phyloP scores from a whole-genome alignment of 2,888 invertebrate genomes.

The Steinernema scapterisci region DNA sequence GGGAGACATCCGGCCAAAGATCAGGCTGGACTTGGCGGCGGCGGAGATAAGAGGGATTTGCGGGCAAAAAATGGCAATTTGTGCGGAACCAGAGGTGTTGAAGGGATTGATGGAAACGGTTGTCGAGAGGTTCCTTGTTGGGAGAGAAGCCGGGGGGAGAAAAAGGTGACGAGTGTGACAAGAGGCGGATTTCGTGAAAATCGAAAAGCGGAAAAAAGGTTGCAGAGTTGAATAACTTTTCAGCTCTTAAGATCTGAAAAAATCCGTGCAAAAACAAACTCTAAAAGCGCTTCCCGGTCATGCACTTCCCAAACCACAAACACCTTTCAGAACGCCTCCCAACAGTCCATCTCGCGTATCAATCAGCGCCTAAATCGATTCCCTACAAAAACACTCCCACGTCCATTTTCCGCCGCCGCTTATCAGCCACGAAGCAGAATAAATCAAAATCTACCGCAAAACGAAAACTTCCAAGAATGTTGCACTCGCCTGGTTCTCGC shows the following conservation, averaged over 20 bases:
- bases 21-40: background rate
- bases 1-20: constrained; percentile 16
- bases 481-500: background rate
- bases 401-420: background rate
- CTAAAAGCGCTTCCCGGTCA: no score
- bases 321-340: no score
- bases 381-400: background rate
- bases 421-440: background rate
- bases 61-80: constrained; percentile 19
- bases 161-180: background rate
- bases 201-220: no score
- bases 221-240: no score
- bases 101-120: constrained; percentile 1
- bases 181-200: background rate
- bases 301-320: no score
- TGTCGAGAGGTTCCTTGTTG: constrained; percentile 5
- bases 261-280: background rate
- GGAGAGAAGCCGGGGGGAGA: background rate
- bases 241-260: no score
- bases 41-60: background rate
- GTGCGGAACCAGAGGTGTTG: constrained; percentile 7
- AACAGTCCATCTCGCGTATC: no score
- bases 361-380: no score
- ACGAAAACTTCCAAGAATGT: background rate
- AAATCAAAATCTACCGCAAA: background rate